These are phyloP conservation scores for Sinocyclocheilus anophthalmus DNA, from an alignment of 2,113 vertebrate species.

Conservation along the genomic window DNA sequence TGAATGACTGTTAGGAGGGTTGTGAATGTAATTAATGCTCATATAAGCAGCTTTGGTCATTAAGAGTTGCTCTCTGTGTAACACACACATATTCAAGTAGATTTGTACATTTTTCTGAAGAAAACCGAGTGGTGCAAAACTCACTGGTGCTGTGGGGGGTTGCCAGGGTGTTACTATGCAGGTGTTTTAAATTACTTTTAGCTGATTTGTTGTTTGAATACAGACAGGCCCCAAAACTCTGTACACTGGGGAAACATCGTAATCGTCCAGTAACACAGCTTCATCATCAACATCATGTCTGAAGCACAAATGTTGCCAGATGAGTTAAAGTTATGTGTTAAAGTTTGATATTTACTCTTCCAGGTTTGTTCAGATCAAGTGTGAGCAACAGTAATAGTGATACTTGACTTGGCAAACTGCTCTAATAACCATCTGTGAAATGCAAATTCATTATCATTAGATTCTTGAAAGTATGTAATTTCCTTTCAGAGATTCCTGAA, in stretches of 20 bases:
- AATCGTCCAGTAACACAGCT: not conserved
- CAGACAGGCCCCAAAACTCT: not conserved
- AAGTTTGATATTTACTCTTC: not conserved
- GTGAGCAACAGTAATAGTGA: not conserved
- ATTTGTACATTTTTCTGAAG: not conserved
- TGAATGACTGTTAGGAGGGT: not conserved
- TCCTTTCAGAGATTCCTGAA: conserved; percentile 12
- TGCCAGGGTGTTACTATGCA: not conserved
- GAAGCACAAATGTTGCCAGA: not conserved
- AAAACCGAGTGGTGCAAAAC: not conserved
- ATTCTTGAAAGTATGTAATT: conserved; percentile 23
- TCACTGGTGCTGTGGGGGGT: not conserved
- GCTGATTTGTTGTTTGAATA: not conserved
- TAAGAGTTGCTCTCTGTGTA: not conserved
- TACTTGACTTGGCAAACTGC: not conserved
- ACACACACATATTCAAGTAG: not conserved
- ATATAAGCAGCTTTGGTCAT: not conserved
- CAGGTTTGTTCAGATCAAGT: not conserved
- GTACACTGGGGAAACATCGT: not conserved
- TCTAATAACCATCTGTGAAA: conserved; percentile 50
- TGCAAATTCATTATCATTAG: conserved; percentile 46
- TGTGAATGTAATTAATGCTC: not conserved
- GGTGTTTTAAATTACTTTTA: not conserved
- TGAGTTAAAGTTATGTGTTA: not conserved
- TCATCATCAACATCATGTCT: not conserved